Base-by-base conservation (phyloP, 2,797 vertebrate species). In the Oophaga sylvatica region DNA sequence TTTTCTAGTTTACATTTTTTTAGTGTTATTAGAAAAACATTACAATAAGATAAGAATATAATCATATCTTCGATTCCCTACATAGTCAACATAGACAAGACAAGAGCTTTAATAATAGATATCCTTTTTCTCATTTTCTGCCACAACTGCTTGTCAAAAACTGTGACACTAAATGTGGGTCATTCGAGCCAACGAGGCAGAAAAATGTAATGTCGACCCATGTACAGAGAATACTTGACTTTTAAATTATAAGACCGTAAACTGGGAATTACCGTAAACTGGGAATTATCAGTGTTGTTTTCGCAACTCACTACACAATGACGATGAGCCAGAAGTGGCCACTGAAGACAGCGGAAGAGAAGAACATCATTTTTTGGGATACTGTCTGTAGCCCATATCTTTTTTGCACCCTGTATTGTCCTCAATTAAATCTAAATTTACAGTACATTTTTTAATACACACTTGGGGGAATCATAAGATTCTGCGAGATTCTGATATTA, bases 101-200 rank as follows among this genome's bases (percentile, higher is more conserved):
- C n/a, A 57, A 20, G 5, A 26, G 20, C 62, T 67, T 48, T 26
- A 67, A 81, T 81, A 67, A 48, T 67, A 48, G 22, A 81, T 82
- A 17, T n/a, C 1, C 20, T 67, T 65, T 56, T 59, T 8, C 45
- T 26, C 15, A 11, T 82, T 56, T 68, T 65, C 16, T 67, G 22
- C 15, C 9, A 11, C 22, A 26, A 26, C 15, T 7, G 19, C 62
- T 53, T 22, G 63, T 53, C 63, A 67, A 48, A 68, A 48, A 53
- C 45, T 15, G 41, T 82, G 53, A 53, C 20, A 35, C 57, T 20
- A 59, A 71, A 71, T 83, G 17, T 83, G 48, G 48, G 48, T 83
- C 67, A 83, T 35, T 26, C 5, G 13, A 67, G 35, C 63, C 56
- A 26, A 53, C 22, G 17, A 53, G 11, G 41, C 80, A 82, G 22